These are phyloP conservation scores for Rhinoraja longicauda DNA, from an alignment of 2,797 vertebrate genomes.

Conservation along the genomic window DNA sequence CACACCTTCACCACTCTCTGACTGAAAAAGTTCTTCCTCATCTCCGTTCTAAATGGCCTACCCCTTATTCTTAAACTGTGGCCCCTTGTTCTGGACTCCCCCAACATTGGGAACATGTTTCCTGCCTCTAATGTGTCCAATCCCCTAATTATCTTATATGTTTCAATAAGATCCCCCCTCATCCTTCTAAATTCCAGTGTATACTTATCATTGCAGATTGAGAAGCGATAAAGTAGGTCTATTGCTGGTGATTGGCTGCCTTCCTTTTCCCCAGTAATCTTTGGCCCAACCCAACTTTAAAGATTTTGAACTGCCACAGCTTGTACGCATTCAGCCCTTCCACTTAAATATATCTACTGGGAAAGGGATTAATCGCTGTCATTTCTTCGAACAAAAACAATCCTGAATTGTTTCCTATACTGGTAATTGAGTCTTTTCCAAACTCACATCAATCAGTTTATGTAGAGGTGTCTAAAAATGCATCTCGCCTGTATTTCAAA, in stretches of 20 bases:
- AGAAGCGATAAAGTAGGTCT: background rate
- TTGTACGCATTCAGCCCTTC: background rate
- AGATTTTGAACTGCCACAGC: background rate
- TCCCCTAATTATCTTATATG: too few species aligned
- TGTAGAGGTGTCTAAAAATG: background rate
- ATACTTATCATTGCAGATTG: background rate
- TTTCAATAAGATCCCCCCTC: too few species aligned
- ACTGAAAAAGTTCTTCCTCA: too few species aligned
- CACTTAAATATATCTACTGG: background rate
- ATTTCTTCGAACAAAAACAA: background rate
- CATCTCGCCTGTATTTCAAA: background rate
- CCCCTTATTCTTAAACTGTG: too few species aligned
- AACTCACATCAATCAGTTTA: background rate
- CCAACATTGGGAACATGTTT: too few species aligned
- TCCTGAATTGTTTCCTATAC: background rate
- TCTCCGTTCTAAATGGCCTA: too few species aligned
- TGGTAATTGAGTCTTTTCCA: background rate
- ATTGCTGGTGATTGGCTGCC: background rate
- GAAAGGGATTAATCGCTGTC: background rate
- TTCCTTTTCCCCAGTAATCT: background rate
- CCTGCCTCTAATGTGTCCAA: too few species aligned
- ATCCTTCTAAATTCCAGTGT: too few species aligned
- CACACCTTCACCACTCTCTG: too few species aligned
- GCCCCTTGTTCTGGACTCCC: too few species aligned
- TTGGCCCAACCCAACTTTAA: background rate